phyloP scores from a whole-genome alignment of 2,113 vertebrate genomes.

The Vidua chalybeata region DNA sequence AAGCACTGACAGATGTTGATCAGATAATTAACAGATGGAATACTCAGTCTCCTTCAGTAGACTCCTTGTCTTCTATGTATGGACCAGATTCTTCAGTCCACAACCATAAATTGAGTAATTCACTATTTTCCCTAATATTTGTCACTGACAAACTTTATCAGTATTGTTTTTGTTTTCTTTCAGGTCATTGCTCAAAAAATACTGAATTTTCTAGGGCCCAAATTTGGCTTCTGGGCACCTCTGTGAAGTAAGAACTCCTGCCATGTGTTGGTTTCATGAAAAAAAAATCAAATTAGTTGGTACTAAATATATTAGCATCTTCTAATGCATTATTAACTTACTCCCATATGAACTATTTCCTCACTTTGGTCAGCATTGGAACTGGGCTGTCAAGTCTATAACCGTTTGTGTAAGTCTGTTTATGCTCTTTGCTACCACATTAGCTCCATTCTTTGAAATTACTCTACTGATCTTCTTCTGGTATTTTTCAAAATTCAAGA shows the following conservation, averaged over 20 bases:
- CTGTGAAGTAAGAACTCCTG: slow-evolving; percentile 50
- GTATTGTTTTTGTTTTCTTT: slow-evolving; percentile 64
- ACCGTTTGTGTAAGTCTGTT: background rate
- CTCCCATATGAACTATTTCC: background rate
- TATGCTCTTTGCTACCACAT: background rate
- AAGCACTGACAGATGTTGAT: background rate
- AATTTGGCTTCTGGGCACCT: slow-evolving; percentile 42
- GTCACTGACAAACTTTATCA: slow-evolving; percentile 10
- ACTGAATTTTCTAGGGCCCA: slow-evolving; percentile 54
- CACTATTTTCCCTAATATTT: background rate
- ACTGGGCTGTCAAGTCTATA: background rate
- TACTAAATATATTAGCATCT: background rate
- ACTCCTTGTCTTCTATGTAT: background rate
- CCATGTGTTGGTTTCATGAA: background rate
- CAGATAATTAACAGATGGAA: background rate
- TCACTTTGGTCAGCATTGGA: background rate
- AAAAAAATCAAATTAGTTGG: background rate
- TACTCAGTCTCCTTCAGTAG: background rate
- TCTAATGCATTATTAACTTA: background rate
- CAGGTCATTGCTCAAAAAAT: slow-evolving; percentile 60
- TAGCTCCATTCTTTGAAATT: background rate
- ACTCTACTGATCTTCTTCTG: background rate
- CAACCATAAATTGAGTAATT: background rate
- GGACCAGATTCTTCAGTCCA: background rate
- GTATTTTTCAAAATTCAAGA: background rate